Base-by-base conservation (phyloP, 1,140 invertebrate species). In the Philotrypesis tridentata region DNA sequence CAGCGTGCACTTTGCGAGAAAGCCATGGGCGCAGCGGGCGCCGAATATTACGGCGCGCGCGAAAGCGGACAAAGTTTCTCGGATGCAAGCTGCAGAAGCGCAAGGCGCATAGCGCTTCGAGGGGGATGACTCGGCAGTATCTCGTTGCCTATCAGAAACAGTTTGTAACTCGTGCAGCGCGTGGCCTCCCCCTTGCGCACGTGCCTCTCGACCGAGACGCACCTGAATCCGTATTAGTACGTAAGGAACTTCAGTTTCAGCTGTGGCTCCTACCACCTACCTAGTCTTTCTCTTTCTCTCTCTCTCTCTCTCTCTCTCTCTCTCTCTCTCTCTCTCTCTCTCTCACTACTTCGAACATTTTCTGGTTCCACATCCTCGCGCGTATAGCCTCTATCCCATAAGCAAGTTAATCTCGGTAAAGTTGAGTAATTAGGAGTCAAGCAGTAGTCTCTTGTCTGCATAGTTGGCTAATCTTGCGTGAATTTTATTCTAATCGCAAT, bases 391-490 rank as follows among this genome's bases (percentile, higher is more conserved):
- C 55, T 65, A 40, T 12, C 61, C 72, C 63, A 79, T 68, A 84
- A 85, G 83, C 76, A 87, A 86, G 86, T 87, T 86, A 85, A 87
- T 87, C 87, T 86, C 79, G 81, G 78, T 63, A 81, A 85, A 89
- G 85, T 87, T 88, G 84, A 88, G 85, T 88, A 89, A 89, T 89
- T 88, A 87, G 85, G 84, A 88, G 86, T 86, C 86, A 87, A 89
- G 86, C 83, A 87, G 82, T 82, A 86, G 86, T 86, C 87, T 77
- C 84, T 37, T 73, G 74, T 81, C 73, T 82, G 83, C 84, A 79
- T 63, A 81, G 25, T 70, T 70, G 67, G 67, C 67, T 70, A 70
- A 70, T 70, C 67, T 70, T 29, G 12, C 67, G 29, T 29, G 14
- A 25, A 33, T 31, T 70, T 70, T 70, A 31, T 29, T n/a, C 0